Evolutionary conservation across 37 sponge, comb jelly and placozoan genomes (phyloP).

Genomic region (Crambe crambe): DNA sequence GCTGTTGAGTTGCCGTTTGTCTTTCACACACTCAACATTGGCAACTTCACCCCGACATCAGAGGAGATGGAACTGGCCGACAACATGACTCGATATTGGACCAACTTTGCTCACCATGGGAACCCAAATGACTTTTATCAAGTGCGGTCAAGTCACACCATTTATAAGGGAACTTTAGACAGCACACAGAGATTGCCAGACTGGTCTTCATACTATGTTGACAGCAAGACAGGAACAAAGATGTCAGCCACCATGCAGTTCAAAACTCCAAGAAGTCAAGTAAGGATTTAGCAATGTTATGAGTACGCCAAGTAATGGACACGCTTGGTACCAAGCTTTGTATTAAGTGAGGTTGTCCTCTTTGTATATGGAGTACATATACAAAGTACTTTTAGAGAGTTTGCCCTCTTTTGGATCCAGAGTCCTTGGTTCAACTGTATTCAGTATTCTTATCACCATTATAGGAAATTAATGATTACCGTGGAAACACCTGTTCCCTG

Average conservation of each 20-base stretch:
- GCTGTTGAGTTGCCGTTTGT: conserved; percentile 64
- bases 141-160: too few species aligned
- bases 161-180: too few species aligned
- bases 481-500: conserved; percentile 9
- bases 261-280: conserved; percentile 25
- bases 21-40: conserved; percentile 52
- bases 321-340: too few species aligned
- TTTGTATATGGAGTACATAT: too few species aligned
- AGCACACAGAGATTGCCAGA: conserved; percentile 5
- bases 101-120: conserved; percentile 65
- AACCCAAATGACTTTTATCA: conserved; percentile 63
- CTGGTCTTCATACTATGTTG: conserved; percentile 14
- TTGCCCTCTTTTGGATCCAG: too few species aligned
- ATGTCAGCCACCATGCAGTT: background rate
- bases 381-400: too few species aligned
- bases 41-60: conserved; percentile 46
- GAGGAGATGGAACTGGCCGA: conserved; percentile 45
- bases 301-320: background rate
- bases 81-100: conserved; percentile 54
- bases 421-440: too few species aligned
- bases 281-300: conserved; percentile 4
- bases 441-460: background rate
- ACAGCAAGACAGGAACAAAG: background rate
- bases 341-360: too few species aligned
- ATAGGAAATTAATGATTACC: conserved; percentile 26